Evolutionary conservation across 2,797 vertebrate genomes (phyloP).

Genomic region (Acropternis orthonyx): DNA sequence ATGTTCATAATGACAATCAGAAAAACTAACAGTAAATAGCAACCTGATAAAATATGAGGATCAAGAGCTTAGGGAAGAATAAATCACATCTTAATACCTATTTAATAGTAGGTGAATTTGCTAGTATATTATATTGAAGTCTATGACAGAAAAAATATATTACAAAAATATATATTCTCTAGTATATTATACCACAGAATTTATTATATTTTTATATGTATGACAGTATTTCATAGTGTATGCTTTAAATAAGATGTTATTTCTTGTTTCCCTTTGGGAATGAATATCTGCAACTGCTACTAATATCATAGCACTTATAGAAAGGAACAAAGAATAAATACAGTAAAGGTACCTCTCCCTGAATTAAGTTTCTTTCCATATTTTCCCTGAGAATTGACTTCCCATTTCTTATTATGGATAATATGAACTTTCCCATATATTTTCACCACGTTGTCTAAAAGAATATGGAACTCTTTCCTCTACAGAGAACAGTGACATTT

Average conservation of each 20-base stretch:
- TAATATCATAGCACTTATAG: background rate
- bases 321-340: background rate
- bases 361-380: background rate
- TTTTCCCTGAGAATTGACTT: background rate
- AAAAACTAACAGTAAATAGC: background rate
- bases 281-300: background rate
- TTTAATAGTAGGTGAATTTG: background rate
- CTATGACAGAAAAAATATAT: background rate
- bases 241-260: background rate
- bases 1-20: background rate
- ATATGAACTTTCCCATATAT: background rate
- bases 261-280: background rate
- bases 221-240: background rate
- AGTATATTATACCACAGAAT: background rate
- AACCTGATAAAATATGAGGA: background rate
- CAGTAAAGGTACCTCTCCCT: background rate
- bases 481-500: background rate
- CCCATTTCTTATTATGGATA: background rate
- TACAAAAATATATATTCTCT: background rate
- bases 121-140: background rate
- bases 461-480: background rate
- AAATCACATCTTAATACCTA: background rate
- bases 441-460: background rate
- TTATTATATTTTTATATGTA: background rate
- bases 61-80: background rate